These are phyloP conservation scores for Agrochola macilenta DNA, from an alignment of 2,888 invertebrate genomes.

Conservation along the genomic window DNA sequence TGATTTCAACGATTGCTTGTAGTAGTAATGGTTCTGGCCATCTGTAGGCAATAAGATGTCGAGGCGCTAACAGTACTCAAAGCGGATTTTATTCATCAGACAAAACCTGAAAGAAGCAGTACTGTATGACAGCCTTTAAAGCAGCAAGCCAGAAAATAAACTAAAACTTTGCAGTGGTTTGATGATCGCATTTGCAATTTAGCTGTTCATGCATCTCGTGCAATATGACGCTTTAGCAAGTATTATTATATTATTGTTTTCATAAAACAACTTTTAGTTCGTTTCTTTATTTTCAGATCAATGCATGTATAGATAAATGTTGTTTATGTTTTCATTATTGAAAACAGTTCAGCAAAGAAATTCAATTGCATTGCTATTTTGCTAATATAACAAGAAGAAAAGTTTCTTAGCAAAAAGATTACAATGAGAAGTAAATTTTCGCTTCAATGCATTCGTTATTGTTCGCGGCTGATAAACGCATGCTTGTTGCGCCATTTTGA, in stretches of 20 bases:
- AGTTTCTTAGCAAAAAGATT: neutral
- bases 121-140: neutral
- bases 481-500: slow-evolving; percentile 16
- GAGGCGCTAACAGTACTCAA: neutral
- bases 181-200: neutral
- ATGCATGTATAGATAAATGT: neutral
- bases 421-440: slow-evolving; percentile 2
- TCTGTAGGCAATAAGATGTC: neutral
- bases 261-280: neutral
- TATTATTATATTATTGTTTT: neutral
- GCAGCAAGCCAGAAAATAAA: neutral
- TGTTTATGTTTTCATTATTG: neutral
- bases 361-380: neutral
- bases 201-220: neutral
- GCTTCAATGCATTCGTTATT: slow-evolving; percentile 15
- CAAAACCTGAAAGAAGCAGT: neutral
- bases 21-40: no score
- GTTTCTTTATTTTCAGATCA: neutral
- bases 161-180: neutral
- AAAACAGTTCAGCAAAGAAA: neutral
- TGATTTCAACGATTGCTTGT: neutral
- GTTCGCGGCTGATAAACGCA: slow-evolving; percentile 11
- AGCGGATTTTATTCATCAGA: neutral
- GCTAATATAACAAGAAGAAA: neutral
- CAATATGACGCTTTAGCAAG: slow-evolving; percentile 10